Evolutionary conservation across 2,113 vertebrate genomes (phyloP).

Genomic region (Falcunculus frontatus): DNA sequence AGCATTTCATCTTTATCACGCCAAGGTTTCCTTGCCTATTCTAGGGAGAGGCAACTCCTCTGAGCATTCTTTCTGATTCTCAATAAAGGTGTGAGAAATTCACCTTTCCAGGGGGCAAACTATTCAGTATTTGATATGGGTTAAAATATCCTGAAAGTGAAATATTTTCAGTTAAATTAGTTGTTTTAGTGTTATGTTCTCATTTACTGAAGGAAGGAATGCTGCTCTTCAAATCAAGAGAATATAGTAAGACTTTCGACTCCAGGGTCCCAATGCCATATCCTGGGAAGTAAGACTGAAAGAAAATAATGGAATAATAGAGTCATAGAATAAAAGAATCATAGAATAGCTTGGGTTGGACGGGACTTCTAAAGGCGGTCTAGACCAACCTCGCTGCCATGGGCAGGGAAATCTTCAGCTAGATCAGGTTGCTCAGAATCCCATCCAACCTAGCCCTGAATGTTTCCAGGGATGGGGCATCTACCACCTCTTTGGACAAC

Average conservation of each 20-base stretch:
- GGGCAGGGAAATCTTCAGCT: background rate
- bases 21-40: background rate
- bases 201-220: background rate
- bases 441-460: background rate
- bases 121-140: background rate
- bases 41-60: background rate
- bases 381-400: background rate
- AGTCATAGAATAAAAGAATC: background rate
- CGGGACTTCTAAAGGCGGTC: background rate
- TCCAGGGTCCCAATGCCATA: background rate
- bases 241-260: background rate
- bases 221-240: background rate
- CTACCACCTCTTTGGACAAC: background rate
- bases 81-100: background rate
- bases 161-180: background rate
- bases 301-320: background rate
- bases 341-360: background rate
- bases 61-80: background rate
- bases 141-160: background rate
- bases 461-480: background rate
- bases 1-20: fast-evolving
- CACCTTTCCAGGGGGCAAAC: background rate
- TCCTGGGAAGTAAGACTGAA: background rate
- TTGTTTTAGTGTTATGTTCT: background rate
- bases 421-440: background rate